Evolutionary conservation across 2,113 vertebrate species (phyloP), one percentile per base, ranked within the genome.

Genomic region (Petroica traversi): DNA sequence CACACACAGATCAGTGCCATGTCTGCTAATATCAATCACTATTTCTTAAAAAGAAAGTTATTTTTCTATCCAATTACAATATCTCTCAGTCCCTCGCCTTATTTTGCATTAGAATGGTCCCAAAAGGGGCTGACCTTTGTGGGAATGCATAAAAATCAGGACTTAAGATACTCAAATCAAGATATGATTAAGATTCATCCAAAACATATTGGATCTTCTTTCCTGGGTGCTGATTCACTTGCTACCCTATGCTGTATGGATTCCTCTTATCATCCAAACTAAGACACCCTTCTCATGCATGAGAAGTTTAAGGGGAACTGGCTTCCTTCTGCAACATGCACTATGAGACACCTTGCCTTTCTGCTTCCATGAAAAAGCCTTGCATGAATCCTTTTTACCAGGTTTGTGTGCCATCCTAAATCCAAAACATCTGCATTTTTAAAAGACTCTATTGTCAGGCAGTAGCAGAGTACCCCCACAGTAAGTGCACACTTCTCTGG

Each of bases 201-300:
- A 46, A 75, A 76, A 46, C 22, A 14, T 48, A 41, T 4, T 6
- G 8, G 14, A 2, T 75, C 14, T 62, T 88, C 59, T 81, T 85
- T 28, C n/a, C n/a, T 43, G 34, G 26, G 69, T 76, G 55, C 54
- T 67, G 46, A 18, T 17, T 82, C 25, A 9, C 28, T 48, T 0
- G 0, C 5, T 34, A 0, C 10, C 33, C 61, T 45, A 5, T 23
- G 29, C 52, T 55, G 9, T 14, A 58, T 33, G 34, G 40, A 49
- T 52, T 87, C 28, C 45, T 72, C 20, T 57, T 34, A 34, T 13
- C 1, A 5, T 41, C 33, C 54, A 41, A 69, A 28, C 24, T 11
- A 48, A 12, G 15, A 17, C 24, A 22, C 2, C 6, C 11, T 57
- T 62, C 46, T 68, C 43, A 22, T 9, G 17, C 29, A 14, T 13